Evolutionary conservation across 2,113 vertebrate genomes (phyloP).

Genomic region (Bubalus kerabau): DNA sequence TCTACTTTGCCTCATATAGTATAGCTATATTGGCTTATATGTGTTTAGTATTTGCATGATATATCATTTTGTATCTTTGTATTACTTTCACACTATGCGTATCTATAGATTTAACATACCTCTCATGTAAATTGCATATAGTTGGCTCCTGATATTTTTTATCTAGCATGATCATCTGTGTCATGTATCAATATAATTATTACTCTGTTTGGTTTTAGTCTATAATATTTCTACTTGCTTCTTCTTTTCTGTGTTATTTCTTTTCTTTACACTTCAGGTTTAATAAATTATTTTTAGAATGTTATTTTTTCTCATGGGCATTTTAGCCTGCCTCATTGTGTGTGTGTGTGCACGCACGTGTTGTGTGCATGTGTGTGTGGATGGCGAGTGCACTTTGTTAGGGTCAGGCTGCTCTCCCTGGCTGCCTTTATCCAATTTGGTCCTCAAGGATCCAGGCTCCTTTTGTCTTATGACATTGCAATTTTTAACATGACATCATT

Average conservation of each 20-base stretch:
- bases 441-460: neutral
- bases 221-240: neutral
- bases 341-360: rapidly evolving
- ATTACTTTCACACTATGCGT: neutral
- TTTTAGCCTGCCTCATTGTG: neutral
- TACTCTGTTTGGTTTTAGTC: neutral
- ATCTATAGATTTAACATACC: neutral
- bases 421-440: neutral
- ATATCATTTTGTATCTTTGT: neutral
- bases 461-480: neutral
- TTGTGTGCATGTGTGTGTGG: neutral
- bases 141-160: neutral
- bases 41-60: neutral
- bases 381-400: neutral
- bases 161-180: neutral
- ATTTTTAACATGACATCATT: neutral
- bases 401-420: neutral
- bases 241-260: neutral
- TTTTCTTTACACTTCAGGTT: neutral
- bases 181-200: neutral
- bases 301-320: neutral
- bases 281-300: neutral
- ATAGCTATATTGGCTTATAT: neutral
- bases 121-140: neutral
- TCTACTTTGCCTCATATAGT: neutral